These are phyloP conservation scores for Auanema sp. DNA, from an alignment of 2,888 invertebrate genomes.

Conservation along the genomic window DNA sequence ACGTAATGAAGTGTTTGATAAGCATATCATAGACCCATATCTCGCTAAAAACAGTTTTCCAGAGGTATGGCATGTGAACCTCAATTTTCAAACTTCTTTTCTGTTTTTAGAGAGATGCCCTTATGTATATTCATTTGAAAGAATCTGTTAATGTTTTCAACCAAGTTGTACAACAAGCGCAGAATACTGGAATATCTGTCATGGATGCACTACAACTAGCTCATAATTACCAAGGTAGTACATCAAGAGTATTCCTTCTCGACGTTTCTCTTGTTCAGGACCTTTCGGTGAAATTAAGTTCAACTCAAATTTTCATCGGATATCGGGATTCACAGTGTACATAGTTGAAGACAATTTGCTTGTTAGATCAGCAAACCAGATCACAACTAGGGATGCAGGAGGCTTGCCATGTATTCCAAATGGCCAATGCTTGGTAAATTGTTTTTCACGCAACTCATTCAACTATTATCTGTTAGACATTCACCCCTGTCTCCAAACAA, in stretches of 20 bases:
- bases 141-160: neutral
- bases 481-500: constrained; percentile 10
- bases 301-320: constrained; percentile 23
- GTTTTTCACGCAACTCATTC: too few species aligned
- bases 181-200: too few species aligned
- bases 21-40: constrained; percentile 2
- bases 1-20: constrained; percentile 26
- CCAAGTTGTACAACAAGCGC: neutral
- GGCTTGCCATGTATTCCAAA: too few species aligned
- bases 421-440: too few species aligned
- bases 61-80: neutral
- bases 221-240: too few species aligned
- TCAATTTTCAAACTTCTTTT: neutral
- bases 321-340: constrained; percentile 26
- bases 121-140: neutral
- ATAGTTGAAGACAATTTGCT: constrained; percentile 10
- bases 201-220: too few species aligned
- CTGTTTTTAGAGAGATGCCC: neutral
- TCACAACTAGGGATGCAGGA: too few species aligned
- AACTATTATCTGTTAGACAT: constrained; percentile 10
- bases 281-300: constrained; percentile 32
- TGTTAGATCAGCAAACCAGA: too few species aligned
- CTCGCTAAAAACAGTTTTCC: neutral
- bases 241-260: neutral
- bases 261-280: constrained; percentile 18